These are phyloP conservation scores for Oryzias sinensis DNA, from an alignment of 2,797 vertebrate species.

Conservation along the genomic window DNA sequence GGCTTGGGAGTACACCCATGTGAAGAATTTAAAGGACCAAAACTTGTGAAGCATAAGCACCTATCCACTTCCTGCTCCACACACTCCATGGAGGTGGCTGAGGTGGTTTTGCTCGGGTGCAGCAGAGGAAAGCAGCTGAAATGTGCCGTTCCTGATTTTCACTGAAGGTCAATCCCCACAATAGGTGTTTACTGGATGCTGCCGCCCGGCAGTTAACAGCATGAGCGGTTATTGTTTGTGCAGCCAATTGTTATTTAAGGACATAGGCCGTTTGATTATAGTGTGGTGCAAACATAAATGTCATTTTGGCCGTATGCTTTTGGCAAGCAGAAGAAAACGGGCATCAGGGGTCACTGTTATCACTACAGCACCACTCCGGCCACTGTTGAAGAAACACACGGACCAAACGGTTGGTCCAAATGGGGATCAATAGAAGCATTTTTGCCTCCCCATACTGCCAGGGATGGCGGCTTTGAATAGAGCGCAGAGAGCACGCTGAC, in stretches of 20 bases:
- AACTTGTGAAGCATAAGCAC: constrained; percentile 38
- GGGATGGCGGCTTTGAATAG: too few species aligned
- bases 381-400: constrained; percentile 13
- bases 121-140: constrained; percentile 18
- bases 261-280: constrained; percentile 51
- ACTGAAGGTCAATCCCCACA: constrained; percentile 29
- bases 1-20: constrained; percentile 59
- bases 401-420: background rate
- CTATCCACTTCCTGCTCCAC: constrained; percentile 16
- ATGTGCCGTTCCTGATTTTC: constrained; percentile 14
- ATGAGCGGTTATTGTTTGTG: constrained; percentile 57
- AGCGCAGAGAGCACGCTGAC: too few species aligned
- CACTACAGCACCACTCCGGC: constrained; percentile 21
- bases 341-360: constrained; percentile 12
- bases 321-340: constrained; percentile 26
- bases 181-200: constrained; percentile 55
- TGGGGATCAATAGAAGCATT: background rate
- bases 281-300: constrained; percentile 40
- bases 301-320: constrained; percentile 60
- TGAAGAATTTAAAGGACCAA: constrained; percentile 52
- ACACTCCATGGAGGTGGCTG: constrained; percentile 4
- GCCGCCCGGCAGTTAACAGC: constrained; percentile 37
- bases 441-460: too few species aligned
- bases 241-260: constrained; percentile 45
- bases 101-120: background rate